Evolutionary conservation across 1,140 invertebrate species (phyloP).

Genomic region (Chelonus insularis): DNA sequence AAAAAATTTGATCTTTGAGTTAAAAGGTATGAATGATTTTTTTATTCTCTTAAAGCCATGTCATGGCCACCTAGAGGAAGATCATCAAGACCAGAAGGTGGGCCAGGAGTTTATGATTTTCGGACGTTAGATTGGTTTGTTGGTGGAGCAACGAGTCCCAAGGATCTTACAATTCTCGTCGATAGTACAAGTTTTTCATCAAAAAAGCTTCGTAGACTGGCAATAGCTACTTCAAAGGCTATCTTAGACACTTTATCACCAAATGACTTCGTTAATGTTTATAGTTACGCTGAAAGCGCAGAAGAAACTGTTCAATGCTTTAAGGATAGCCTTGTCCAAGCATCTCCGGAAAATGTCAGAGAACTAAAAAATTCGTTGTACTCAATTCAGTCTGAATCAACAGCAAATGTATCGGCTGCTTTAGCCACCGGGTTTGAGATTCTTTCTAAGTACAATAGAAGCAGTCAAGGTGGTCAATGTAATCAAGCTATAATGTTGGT

Average conservation of each 20-base stretch:
- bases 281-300: conserved; percentile 76
- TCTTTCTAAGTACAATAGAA: conserved; percentile 83
- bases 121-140: conserved; percentile 91
- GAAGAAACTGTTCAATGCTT: conserved; percentile 84
- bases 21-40: background rate
- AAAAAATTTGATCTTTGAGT: background rate
- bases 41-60: conserved; percentile 59
- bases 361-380: conserved; percentile 78
- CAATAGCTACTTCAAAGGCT: conserved; percentile 79
- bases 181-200: conserved; percentile 89
- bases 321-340: conserved; percentile 83
- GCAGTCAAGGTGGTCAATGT: conserved; percentile 83
- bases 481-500: conserved; percentile 98
- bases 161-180: conserved; percentile 90
- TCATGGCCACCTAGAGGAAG: conserved; percentile 69
- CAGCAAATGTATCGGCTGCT: conserved; percentile 92
- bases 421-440: conserved; percentile 90
- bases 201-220: conserved; percentile 81
- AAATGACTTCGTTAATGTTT: conserved; percentile 96
- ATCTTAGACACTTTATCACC: conserved; percentile 94
- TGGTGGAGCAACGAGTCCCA: conserved; percentile 92
- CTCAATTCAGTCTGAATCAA: conserved; percentile 69
- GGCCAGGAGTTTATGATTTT: conserved; percentile 83
- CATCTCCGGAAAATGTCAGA: conserved; percentile 83
- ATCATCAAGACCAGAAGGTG: conserved; percentile 57